phyloP scores from a whole-genome alignment of 2,113 vertebrate species.

The Vulpes ferrilata region DNA sequence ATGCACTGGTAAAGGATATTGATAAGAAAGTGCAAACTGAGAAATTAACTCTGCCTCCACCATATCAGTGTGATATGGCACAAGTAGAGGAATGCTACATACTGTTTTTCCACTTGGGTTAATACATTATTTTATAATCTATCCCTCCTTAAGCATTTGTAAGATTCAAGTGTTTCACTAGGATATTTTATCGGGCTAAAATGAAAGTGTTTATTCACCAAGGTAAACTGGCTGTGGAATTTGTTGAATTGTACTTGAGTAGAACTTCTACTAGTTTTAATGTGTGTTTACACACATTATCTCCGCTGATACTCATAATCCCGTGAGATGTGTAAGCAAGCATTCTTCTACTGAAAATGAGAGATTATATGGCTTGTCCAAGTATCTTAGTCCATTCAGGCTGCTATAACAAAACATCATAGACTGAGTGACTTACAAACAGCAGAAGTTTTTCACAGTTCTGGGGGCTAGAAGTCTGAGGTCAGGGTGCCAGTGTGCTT shows the following conservation, averaged over 20 bases:
- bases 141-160: not conserved
- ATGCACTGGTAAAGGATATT: not conserved
- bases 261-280: constrained; percentile 46
- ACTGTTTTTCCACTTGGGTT: not conserved
- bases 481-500: not conserved
- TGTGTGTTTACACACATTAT: constrained; percentile 44
- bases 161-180: not conserved
- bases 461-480: not conserved
- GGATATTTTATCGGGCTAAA: constrained; percentile 44
- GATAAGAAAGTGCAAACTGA: not conserved
- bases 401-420: not conserved
- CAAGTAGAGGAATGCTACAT: not conserved
- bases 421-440: not conserved
- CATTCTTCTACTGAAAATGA: not conserved
- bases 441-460: not conserved
- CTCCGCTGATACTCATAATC: not conserved
- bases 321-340: not conserved
- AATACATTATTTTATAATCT: not conserved
- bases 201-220: constrained; percentile 61
- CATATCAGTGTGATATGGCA: too few species aligned
- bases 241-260: constrained; percentile 60
- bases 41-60: not conserved
- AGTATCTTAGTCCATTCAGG: not conserved
- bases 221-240: constrained; percentile 67
- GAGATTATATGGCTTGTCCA: not conserved